These are phyloP conservation scores for Zonotrichia leucophrys DNA, from an alignment of 2,113 vertebrate species.

Conservation along the genomic window DNA sequence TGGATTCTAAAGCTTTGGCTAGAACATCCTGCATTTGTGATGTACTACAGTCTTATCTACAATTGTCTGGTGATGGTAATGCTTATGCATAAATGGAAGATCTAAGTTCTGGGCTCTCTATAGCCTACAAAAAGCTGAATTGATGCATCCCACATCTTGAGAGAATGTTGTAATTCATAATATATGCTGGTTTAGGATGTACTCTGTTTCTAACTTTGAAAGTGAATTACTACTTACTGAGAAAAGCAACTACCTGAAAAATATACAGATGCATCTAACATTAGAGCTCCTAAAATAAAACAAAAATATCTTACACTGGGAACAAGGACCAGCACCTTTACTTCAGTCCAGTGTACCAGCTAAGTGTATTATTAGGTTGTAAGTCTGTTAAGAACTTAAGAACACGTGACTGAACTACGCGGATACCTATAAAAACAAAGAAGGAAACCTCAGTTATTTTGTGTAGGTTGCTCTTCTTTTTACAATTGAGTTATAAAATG, in stretches of 20 bases:
- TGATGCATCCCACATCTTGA: not conserved
- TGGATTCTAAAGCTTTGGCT: not conserved
- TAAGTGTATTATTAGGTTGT: not conserved
- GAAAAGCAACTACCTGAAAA: not conserved
- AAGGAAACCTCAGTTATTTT: not conserved
- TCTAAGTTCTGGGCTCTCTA: not conserved
- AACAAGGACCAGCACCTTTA: not conserved
- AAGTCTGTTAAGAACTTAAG: not conserved
- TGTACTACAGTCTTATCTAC: not conserved
- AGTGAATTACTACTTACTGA: not conserved
- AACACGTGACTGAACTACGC: not conserved
- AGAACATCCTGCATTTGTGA: not conserved
- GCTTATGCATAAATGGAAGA: not conserved
- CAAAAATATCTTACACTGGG: not conserved
- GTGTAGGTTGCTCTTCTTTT: not conserved
- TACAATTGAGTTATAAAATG: not conserved
- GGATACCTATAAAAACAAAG: not conserved
- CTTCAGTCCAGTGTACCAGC: not conserved
- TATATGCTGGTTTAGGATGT: not conserved
- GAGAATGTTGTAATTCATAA: not conserved
- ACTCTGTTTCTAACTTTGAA: not conserved
- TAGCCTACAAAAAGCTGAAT: not conserved
- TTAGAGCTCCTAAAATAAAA: not conserved
- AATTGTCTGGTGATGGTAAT: not conserved
- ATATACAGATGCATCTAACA: not conserved